Conservation (phyloP, 2,888 invertebrate species). For the Caenorhabditis becei region DNA sequence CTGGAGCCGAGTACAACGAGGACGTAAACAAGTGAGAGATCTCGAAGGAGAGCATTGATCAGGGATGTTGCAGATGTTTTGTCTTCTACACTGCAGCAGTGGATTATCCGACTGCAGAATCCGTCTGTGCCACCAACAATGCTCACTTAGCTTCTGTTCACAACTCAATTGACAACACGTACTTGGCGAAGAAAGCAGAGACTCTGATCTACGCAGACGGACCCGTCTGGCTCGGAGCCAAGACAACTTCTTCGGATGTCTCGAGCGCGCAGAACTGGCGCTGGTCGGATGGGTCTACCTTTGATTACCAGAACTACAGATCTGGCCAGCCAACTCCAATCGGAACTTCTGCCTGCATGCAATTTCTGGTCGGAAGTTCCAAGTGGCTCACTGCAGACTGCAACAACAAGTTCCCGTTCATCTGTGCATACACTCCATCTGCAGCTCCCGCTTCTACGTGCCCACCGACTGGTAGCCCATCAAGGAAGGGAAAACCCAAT, state of each 20-base stretch:
- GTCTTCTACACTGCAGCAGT: not conserved
- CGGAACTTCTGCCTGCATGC: conserved; percentile 4
- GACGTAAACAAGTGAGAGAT: not conserved
- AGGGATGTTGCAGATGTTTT: conserved; percentile 1
- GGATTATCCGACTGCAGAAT: conserved; percentile 11
- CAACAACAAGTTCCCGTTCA: not conserved
- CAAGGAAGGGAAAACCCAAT: not conserved
- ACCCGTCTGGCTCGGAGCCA: conserved; percentile 12
- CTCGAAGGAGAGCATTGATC: not conserved
- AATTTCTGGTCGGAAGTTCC: not conserved
- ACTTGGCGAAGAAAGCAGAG: not conserved
- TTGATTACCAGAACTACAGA: conserved; percentile 20
- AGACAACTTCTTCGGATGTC: conserved; percentile 1
- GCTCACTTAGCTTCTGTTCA: conserved; percentile 18
- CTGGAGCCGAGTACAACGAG: conserved; percentile 7
- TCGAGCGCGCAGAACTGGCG: conserved; percentile 3
- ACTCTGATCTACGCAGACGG: not conserved
- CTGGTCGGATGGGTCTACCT: conserved; percentile 20
- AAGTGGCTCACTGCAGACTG: conserved; percentile 15
- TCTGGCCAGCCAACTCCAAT: not conserved
- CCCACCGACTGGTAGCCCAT: not conserved
- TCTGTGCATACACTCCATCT: conserved; percentile 3
- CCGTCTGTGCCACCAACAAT: not conserved
- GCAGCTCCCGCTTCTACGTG: not conserved
- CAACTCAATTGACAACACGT: conserved; percentile 1